These are phyloP conservation scores for Lasioglossum morio DNA, from an alignment of 2,888 invertebrate genomes.

Conservation along the genomic window DNA sequence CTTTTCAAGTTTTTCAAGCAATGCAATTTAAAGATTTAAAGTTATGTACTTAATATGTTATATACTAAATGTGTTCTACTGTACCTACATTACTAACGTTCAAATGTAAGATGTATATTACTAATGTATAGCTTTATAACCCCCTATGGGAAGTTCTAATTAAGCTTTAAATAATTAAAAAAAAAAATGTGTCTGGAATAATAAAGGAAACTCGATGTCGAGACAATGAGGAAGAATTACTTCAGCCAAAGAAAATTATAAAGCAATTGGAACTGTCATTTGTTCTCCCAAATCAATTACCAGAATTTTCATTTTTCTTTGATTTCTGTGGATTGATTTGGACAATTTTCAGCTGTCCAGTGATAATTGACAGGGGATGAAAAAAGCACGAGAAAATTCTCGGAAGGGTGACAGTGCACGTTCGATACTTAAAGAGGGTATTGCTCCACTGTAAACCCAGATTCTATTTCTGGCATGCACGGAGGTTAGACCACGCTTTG, in stretches of 20 bases:
- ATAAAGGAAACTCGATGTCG: neutral
- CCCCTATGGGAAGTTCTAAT: too few species aligned
- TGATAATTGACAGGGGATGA: neutral
- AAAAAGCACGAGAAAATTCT: constrained; percentile 6
- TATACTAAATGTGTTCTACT: too few species aligned
- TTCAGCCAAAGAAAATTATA: neutral
- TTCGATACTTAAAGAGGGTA: constrained; percentile 69
- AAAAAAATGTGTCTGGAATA: too few species aligned
- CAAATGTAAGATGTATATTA: too few species aligned
- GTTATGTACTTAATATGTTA: too few species aligned
- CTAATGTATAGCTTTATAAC: too few species aligned
- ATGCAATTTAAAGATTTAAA: too few species aligned
- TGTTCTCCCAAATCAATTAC: neutral
- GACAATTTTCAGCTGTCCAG: neutral
- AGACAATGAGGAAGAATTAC: neutral
- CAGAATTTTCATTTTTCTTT: neutral
- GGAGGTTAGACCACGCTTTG: constrained; percentile 37
- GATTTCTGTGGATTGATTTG: neutral
- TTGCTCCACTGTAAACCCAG: constrained; percentile 71
- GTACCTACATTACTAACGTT: too few species aligned
- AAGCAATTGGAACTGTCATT: too few species aligned
- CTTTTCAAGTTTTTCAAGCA: too few species aligned
- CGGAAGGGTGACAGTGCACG: constrained; percentile 39
- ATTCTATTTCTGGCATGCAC: constrained; percentile 69
- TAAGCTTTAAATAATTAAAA: too few species aligned